Evolutionary conservation across 35 echinoderm and acorn worm species (phyloP), one percentile per base, ranked within the genome.

Genomic region (Apostichopus japonicus): DNA sequence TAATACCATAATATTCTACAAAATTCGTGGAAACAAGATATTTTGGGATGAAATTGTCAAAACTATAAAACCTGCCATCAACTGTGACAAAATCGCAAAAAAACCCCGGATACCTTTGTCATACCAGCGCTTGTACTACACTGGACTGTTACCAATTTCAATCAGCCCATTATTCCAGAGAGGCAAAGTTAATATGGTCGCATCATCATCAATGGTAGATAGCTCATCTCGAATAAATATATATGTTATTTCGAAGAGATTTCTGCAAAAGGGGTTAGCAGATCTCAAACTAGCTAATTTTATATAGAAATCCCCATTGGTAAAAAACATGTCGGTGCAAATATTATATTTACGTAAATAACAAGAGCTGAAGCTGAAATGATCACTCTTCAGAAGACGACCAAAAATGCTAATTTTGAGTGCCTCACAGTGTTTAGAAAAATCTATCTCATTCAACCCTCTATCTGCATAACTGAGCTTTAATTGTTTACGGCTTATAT

Each of bases 381-480:
- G 0, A 21, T 51, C 19, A 23, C 86, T 62, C 56, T 65, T 56
- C 27, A 87, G 65, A 19, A 87, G 10, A 6, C 86, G 86, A 44
- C 19, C 56, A 87, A 87, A 87, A 65, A 0, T 19, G 10, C 0
- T 65, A 1, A 87, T 62, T 87, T 87, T 63, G 21, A 24, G 55
- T 6, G 44, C 55, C 55, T 13, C 10, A 54, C 51, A 54, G 54
- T 83, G 27, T 8, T 14, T 54, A 5, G 15, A 15, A 55, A 55
- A 83, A 83, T 83, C 79, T 10, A 83, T 51, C 86, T 70, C 67
- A 4, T 65, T 87, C 0, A 87, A 24, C 10, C 86, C 86, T 23
- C 56, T 57, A 24, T 71, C 15, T 23, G 86, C 23, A 65, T 87
- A 87, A 87, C 13, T 53, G 3, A 24, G 86, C 23, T 24, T 21